These are phyloP conservation scores for Stratiomys singularior DNA, from an alignment of 2,888 invertebrate species.

Conservation along the genomic window DNA sequence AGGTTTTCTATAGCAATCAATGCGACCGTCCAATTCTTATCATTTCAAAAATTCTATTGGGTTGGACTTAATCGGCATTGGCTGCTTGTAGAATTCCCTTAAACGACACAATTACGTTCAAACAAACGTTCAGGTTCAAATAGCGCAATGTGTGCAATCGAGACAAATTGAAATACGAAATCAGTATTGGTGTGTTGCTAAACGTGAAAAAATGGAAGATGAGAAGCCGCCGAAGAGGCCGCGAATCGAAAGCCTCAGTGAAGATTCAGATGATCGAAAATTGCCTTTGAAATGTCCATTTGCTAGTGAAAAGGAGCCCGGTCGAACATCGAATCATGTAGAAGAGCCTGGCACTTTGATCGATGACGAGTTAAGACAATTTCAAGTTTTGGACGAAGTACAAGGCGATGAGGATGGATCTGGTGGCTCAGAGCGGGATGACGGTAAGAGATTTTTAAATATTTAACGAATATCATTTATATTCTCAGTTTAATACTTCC, in stretches of 20 bases:
- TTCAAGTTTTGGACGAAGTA: constrained; percentile 75
- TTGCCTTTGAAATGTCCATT: neutral
- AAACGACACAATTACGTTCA: constrained; percentile 52
- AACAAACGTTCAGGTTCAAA: neutral
- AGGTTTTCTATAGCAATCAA: constrained; percentile 65
- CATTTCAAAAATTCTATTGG: constrained; percentile 54
- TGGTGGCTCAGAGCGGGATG: constrained; percentile 62
- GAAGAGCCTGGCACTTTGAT: constrained; percentile 57
- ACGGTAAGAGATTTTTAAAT: neutral
- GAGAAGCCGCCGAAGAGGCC: constrained; percentile 56
- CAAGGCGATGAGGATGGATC: constrained; percentile 65
- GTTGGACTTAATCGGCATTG: constrained; percentile 67
- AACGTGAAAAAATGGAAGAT: constrained; percentile 45
- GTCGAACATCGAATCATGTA: constrained; percentile 58
- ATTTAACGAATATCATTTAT: neutral
- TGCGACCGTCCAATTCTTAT: constrained; percentile 65
- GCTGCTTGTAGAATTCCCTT: constrained; percentile 62
- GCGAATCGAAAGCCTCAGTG: constrained; percentile 52
- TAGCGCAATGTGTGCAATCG: neutral
- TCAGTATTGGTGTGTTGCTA: neutral
- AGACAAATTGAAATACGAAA: neutral
- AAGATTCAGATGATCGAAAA: neutral
- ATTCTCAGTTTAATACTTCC: no score
- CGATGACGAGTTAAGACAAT: constrained; percentile 68
- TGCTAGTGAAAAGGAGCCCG: constrained; percentile 52